phyloP scores from a whole-genome alignment of 1,140 invertebrate genomes.

The Cherax quadricarinatus region DNA sequence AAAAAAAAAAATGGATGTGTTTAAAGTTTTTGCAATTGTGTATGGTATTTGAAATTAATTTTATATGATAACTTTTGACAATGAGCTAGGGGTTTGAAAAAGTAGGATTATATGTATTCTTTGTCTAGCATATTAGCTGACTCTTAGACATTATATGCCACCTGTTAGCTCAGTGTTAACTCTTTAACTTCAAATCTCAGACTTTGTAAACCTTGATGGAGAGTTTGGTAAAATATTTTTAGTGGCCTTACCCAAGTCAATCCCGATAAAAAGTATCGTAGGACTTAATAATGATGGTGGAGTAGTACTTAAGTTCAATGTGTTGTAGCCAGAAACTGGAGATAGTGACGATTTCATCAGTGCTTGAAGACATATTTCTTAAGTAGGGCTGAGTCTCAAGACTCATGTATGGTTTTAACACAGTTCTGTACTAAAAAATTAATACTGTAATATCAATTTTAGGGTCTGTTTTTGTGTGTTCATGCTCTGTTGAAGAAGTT shows the following conservation, averaged over 20 bases:
- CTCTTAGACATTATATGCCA: background rate
- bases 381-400: background rate
- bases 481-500: background rate
- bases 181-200: background rate
- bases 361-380: slow-evolving; percentile 3
- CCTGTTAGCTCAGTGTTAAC: background rate
- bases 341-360: background rate
- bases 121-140: background rate
- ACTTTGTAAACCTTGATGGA: background rate
- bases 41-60: background rate
- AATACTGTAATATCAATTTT: background rate
- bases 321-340: background rate
- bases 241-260: slow-evolving; percentile 4
- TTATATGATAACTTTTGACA: too few species aligned
- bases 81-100: too few species aligned
- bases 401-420: background rate
- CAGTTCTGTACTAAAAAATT: background rate
- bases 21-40: background rate
- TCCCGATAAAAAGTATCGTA: background rate
- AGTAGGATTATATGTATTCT: too few species aligned
- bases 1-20: background rate
- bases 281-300: background rate
- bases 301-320: background rate
- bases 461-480: background rate
- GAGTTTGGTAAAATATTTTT: slow-evolving; percentile 8